Evolutionary conservation across 2,888 invertebrate species (phyloP).

Genomic region (Epistrophe grossulariae): DNA sequence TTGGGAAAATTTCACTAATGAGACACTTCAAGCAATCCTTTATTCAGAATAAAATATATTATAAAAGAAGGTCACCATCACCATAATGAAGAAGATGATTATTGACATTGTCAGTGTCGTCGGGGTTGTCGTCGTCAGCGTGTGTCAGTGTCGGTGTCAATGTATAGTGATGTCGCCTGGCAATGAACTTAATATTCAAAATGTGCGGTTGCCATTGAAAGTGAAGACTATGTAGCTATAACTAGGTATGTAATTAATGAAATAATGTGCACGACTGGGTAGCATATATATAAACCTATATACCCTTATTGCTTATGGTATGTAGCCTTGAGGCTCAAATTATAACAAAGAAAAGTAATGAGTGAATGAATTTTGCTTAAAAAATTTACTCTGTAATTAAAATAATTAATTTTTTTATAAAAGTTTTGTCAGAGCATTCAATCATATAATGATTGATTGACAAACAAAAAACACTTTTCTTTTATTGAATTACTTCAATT

Average conservation of each 20-base stretch:
- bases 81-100: slow-evolving; percentile 10
- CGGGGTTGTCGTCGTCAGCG: too few relatives aligned
- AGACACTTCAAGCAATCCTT: slow-evolving; percentile 36
- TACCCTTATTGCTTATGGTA: background rate
- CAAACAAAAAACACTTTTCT: background rate
- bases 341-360: background rate
- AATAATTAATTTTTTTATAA: background rate
- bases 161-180: slow-evolving; percentile 3
- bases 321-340: background rate
- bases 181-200: slow-evolving; percentile 37
- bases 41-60: background rate
- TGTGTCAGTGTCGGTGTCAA: background rate
- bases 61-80: slow-evolving; percentile 11
- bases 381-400: background rate
- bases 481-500: background rate
- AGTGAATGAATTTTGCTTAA: background rate
- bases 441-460: background rate
- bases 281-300: background rate
- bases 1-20: slow-evolving; percentile 41
- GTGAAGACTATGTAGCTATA: background rate
- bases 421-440: background rate
- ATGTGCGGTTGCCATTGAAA: slow-evolving; percentile 13
- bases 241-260: slow-evolving; percentile 16
- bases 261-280: slow-evolving; percentile 16
- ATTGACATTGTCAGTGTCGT: background rate